Percentiles rank a stretch among this genome's conserved stretches.
Conservation (phyloP, 2,888 invertebrate genomes). For the Pollenia labialis region DNA sequence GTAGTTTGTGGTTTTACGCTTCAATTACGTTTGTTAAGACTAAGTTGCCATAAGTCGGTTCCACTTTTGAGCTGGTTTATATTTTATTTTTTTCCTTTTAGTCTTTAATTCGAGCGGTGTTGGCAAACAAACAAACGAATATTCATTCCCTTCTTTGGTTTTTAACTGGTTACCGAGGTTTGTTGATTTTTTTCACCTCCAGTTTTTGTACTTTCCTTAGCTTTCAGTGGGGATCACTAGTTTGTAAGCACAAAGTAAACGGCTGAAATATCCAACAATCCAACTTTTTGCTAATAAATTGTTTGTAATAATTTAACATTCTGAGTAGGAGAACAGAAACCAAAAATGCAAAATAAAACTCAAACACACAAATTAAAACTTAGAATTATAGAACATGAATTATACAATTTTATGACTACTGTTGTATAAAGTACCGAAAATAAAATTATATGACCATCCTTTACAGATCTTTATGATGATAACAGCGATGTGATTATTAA, state of each 20-base stretch:
- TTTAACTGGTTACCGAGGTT: slow-evolving; percentile 40
- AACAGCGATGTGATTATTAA: slow-evolving; percentile 58
- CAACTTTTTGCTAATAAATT: slow-evolving; percentile 69
- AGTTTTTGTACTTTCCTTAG: neutral
- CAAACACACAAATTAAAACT: slow-evolving; percentile 62
- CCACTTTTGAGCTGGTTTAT: slow-evolving; percentile 19
- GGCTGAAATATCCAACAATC: slow-evolving; percentile 19
- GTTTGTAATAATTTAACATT: slow-evolving; percentile 64
- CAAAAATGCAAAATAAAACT: slow-evolving; percentile 7
- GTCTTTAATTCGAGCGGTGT: slow-evolving; percentile 11
- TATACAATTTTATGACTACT: slow-evolving; percentile 68
- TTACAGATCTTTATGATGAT: slow-evolving; percentile 65
- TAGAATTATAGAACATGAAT: slow-evolving; percentile 71
- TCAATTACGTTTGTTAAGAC: neutral
- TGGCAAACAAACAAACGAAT: slow-evolving; percentile 33
- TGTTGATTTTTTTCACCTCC: slow-evolving; percentile 19
- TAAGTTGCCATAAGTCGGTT: slow-evolving; percentile 1
- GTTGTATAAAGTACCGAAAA: slow-evolving; percentile 56
- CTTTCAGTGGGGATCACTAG: slow-evolving; percentile 58
- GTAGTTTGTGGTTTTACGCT: slow-evolving; percentile 1
- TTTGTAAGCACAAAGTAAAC: neutral
- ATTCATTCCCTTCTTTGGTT: slow-evolving; percentile 58
- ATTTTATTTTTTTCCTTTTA: slow-evolving; percentile 17
- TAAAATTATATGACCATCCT: slow-evolving; percentile 52
- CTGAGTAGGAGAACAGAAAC: slow-evolving; percentile 25